Evolutionary conservation across 1,140 invertebrate species (phyloP).

Genomic region (Ceratina japonica): DNA sequence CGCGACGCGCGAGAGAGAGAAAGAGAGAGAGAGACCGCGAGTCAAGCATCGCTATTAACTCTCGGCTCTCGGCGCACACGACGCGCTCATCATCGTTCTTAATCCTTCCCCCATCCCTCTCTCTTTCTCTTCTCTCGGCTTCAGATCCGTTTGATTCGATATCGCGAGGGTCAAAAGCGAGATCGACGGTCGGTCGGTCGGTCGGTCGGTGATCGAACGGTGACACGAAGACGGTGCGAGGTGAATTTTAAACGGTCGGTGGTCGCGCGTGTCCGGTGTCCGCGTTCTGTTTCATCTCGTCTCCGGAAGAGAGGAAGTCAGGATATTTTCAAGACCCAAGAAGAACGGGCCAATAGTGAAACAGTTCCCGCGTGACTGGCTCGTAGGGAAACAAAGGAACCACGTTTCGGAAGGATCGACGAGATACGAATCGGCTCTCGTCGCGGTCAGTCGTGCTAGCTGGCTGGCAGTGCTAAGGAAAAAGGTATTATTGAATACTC

Average conservation of each 20-base stretch:
- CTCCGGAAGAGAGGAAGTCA: neutral
- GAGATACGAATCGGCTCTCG: constrained; percentile 12
- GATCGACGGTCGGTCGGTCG: constrained; percentile 14
- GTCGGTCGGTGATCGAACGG: neutral
- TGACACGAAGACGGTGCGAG: constrained; percentile 10
- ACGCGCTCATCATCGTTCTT: constrained; percentile 16
- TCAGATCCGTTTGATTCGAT: neutral
- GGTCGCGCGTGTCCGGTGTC: neutral
- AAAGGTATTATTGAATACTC: constrained; percentile 31
- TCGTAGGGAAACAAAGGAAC: constrained; percentile 1
- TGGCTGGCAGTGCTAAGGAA: neutral
- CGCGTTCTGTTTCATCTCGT: too few species aligned
- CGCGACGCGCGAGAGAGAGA: constrained; percentile 9
- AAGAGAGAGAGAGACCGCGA: constrained; percentile 30
- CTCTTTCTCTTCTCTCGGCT: constrained; percentile 16
- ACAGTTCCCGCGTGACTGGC: constrained; percentile 4
- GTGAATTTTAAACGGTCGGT: constrained; percentile 4
- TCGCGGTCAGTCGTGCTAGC: neutral
- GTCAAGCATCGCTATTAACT: neutral
- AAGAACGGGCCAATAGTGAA: neutral
- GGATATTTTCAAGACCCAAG: too few species aligned
- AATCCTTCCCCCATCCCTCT: constrained; percentile 24
- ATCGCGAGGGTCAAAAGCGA: neutral
- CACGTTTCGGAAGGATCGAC: constrained; percentile 18
- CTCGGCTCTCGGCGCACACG: neutral